Percentiles rank a stretch among this genome's conserved stretches.
Evolutionary conservation across 2,797 vertebrate species (phyloP).

Genomic region (Pangasius mekongensis): DNA sequence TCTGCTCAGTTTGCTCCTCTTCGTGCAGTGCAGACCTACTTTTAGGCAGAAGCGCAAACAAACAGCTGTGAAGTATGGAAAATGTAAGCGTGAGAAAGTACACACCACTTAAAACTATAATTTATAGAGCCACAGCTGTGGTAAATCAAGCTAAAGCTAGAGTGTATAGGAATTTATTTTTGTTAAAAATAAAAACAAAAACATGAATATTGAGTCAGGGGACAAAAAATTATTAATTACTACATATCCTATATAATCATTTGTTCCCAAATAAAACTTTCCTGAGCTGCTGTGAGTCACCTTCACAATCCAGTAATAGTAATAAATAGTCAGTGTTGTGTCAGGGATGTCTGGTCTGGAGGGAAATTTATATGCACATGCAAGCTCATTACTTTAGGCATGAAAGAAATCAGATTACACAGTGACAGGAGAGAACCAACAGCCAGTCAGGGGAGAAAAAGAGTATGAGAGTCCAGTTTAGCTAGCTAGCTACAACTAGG

Average conservation of each 20-base stretch:
- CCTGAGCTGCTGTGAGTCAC: not conserved
- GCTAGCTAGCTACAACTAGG: not conserved
- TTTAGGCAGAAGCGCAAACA: not conserved
- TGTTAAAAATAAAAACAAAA: not conserved
- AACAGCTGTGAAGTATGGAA: not conserved
- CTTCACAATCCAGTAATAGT: not conserved
- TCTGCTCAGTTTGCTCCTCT: not conserved
- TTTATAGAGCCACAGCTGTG: not conserved
- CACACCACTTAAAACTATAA: constrained; percentile 1
- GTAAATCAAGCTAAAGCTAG: constrained; percentile 6
- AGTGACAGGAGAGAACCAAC: not conserved
- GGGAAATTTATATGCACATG: not conserved
- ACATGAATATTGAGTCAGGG: not conserved
- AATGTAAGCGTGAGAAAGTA: not conserved
- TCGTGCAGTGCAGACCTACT: not conserved
- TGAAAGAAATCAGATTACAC: not conserved
- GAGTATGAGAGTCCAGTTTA: not conserved
- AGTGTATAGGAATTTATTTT: not conserved
- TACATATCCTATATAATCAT: not conserved
- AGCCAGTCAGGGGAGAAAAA: not conserved
- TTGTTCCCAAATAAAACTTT: not conserved
- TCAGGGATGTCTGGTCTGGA: not conserved
- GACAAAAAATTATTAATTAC: not conserved
- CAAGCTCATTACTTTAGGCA: not conserved
- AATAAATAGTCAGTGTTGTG: not conserved